These are phyloP conservation scores for Oscheius onirici DNA, from an alignment of 2,888 invertebrate species.

Conservation along the genomic window DNA sequence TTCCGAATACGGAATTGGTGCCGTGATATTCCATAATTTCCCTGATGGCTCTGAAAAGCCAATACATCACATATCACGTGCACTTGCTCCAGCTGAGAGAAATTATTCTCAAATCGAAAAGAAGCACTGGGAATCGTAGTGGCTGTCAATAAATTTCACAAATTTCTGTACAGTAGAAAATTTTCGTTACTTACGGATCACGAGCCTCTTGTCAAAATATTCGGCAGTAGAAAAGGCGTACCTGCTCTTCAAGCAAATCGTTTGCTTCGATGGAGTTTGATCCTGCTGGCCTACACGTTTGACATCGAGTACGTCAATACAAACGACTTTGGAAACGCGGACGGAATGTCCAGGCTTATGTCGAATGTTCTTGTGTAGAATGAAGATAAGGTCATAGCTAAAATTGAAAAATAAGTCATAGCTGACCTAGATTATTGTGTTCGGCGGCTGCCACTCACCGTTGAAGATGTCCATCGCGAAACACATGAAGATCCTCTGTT, in stretches of 20 bases:
- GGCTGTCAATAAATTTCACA: conserved; percentile 71
- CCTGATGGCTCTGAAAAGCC: no score
- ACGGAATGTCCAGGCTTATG: conserved; percentile 68
- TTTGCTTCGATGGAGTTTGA: conserved; percentile 73
- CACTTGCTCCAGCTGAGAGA: no score
- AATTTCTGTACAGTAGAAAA: conserved; percentile 72
- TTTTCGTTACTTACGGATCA: conserved; percentile 73
- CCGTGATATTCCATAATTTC: no score
- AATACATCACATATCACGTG: no score
- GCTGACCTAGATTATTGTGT: background rate
- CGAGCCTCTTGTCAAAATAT: conserved; percentile 73
- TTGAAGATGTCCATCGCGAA: no score
- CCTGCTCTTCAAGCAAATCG: conserved; percentile 49
- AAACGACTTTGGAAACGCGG: conserved; percentile 71
- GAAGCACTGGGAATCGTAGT: conserved; percentile 70
- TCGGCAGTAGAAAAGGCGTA: conserved; percentile 38
- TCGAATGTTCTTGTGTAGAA: background rate
- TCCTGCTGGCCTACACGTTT: conserved; percentile 72
- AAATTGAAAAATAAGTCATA: background rate
- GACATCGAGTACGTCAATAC: conserved; percentile 72
- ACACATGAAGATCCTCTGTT: no score
- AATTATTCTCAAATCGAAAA: no score
- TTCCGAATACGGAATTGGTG: conserved; percentile 66
- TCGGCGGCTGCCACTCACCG: no score
- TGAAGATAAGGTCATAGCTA: background rate